Base-by-base conservation (phyloP, 2,888 invertebrate genomes). In the Hyppa rectilinea region DNA sequence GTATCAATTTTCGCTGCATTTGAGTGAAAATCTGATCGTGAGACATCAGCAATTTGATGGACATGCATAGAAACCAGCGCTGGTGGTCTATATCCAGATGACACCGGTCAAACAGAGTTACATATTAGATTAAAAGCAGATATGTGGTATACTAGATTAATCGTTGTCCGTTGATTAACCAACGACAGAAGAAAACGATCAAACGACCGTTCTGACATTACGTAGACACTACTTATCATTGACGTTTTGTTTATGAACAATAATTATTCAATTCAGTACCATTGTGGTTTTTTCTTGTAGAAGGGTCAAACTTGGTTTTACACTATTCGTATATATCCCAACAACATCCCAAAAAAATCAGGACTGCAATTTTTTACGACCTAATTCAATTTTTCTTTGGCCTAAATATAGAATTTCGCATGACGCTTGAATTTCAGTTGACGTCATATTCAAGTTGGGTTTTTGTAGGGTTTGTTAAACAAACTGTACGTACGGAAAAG, bases 1-100 rank as follows among this genome's bases (percentile, higher is more conserved):
- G 14, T 79, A 74, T 79, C 56, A 38, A 49, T 49, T 79, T 73
- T 73, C 26, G 58, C n/a, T n/a, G n/a, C 80, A 40, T 9, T 29
- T 14, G 2, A 34, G 14, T 40, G 26, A 58, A 40, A 58, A 58
- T 58, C 31, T 52, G 52, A 75, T 75, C 40, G 40, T 75, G 7
- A 2, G 2, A 26, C 29, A 23, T 43, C 65, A 65, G 45, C 75
- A 34, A 40, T 68, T 43, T 36, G 43, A 14, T 29, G 43, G n/a
- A 68, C n/a, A 43, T 14, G 29, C 36, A 34, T 52, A 23, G 2
- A n/a, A 26, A 45, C n/a, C 36, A 17, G n/a, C 36, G 43, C 20
- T 68, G 68, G 69, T 68, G 68, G 69, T 69, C 36, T 29, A 17
- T 2, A 68, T 6, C 4, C 17, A 36, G 10, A 26, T 14, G 17